A percentile compares a stretch with the other conserved stretches of the same genome.
These are phyloP conservation scores for Bombycilla garrulus DNA, from an alignment of 2,113 vertebrate species.

Conservation along the genomic window DNA sequence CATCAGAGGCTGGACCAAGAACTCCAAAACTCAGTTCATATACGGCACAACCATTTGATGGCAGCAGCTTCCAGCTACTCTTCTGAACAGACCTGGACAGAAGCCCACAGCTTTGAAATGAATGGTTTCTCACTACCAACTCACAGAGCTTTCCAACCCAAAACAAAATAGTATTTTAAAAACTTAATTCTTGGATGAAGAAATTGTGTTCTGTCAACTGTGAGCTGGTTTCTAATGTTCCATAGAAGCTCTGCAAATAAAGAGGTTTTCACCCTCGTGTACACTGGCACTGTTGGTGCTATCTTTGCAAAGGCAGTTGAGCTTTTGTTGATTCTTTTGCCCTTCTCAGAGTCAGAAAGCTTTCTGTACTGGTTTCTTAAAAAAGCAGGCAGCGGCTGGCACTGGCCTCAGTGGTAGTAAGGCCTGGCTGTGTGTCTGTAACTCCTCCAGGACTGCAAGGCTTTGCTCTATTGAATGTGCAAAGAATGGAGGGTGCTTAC, in stretches of 20 bases:
- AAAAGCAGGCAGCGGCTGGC: constrained; percentile 35
- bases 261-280: constrained; percentile 49
- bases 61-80: constrained; percentile 63
- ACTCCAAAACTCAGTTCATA: constrained; percentile 47
- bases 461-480: neutral
- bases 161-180: constrained; percentile 42
- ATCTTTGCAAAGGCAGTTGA: constrained; percentile 48
- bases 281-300: constrained; percentile 53
- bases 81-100: constrained; percentile 9
- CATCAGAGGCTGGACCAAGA: constrained; percentile 7
- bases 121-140: constrained; percentile 47
- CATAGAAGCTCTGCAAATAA: constrained; percentile 36
- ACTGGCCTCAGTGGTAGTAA: constrained; percentile 6
- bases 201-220: constrained; percentile 30
- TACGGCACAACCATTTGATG: constrained; percentile 54
- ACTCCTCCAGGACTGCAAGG: neutral
- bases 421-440: neutral
- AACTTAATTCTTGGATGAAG: constrained; percentile 39
- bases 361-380: constrained; percentile 35
- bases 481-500: constrained; percentile 16
- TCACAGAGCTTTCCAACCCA: constrained; percentile 2
- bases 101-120: constrained; percentile 18
- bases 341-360: constrained; percentile 22
- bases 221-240: neutral
- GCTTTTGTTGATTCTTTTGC: constrained; percentile 54